These are phyloP conservation scores for Triplophysa yarkandensis DNA, from an alignment of 2,797 vertebrate species.

Conservation along the genomic window DNA sequence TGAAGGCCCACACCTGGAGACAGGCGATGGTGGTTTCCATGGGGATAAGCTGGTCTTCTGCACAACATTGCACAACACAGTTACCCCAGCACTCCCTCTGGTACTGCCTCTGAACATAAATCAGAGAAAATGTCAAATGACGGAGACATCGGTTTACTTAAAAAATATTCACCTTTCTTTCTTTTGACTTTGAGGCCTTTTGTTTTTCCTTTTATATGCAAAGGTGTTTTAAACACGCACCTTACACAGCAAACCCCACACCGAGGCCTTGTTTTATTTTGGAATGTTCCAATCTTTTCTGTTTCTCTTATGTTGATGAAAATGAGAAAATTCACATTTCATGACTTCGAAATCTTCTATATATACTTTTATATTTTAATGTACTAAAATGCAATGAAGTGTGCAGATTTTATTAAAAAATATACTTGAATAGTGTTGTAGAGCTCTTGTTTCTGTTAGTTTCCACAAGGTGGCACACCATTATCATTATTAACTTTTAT, in stretches of 20 bases:
- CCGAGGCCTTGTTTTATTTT: constrained; percentile 77
- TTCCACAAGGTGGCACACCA: not conserved
- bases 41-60: constrained; percentile 43
- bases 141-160: constrained; percentile 79
- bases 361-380: constrained; percentile 85
- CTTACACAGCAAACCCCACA: constrained; percentile 71
- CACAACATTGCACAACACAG: constrained; percentile 73
- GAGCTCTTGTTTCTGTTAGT: not conserved
- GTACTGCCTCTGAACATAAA: constrained; percentile 82
- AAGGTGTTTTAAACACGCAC: constrained; percentile 48
- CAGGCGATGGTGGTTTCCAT: constrained; percentile 53
- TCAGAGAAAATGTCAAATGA: constrained; percentile 44
- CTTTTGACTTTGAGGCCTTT: constrained; percentile 69
- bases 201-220: constrained; percentile 46
- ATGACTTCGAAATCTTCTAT: constrained; percentile 77
- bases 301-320: constrained; percentile 62
- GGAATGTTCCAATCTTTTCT: constrained; percentile 60
- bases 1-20: constrained; percentile 54
- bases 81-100: constrained; percentile 79
- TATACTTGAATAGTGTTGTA: constrained; percentile 15
- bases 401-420: constrained; percentile 64
- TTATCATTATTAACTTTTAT: too few relatives aligned
- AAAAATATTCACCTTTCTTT: constrained; percentile 80
- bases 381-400: constrained; percentile 81
- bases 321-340: constrained; percentile 68